Conservation (phyloP, 2,113 vertebrate species). For the Epinephelus fuscoguttatus region DNA sequence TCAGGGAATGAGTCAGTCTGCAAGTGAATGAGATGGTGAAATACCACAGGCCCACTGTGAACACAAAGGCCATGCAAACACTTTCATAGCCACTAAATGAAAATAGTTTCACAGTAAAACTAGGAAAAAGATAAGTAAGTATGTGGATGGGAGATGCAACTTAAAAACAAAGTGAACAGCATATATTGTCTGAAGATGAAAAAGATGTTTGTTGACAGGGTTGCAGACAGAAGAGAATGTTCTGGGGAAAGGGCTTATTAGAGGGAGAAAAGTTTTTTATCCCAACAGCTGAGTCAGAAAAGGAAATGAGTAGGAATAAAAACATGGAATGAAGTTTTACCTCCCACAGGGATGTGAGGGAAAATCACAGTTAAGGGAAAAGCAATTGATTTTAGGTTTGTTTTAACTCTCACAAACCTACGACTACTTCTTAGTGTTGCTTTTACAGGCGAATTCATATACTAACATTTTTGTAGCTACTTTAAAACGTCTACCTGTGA, state of each 20-base stretch:
- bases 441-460: background rate
- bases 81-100: conserved; percentile 10
- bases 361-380: background rate
- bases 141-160: background rate
- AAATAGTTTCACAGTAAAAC: background rate
- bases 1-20: conserved; percentile 81
- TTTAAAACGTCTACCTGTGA: conserved; percentile 1
- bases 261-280: background rate
- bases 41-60: conserved; percentile 70
- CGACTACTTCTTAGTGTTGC: too few relatives aligned
- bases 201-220: background rate
- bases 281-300: background rate
- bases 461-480: background rate
- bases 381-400: background rate
- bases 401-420: background rate
- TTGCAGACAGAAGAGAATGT: background rate
- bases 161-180: background rate
- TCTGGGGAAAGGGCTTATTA: background rate
- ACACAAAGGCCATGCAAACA: conserved; percentile 51
- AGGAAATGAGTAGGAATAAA: background rate
- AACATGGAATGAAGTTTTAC: background rate
- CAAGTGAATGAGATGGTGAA: conserved; percentile 79
- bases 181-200: background rate
- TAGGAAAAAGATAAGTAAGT: background rate
- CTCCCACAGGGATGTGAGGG: background rate